These are phyloP conservation scores for Xiphorhynchus elegans DNA, from an alignment of 2,113 vertebrate species.

Conservation along the genomic window DNA sequence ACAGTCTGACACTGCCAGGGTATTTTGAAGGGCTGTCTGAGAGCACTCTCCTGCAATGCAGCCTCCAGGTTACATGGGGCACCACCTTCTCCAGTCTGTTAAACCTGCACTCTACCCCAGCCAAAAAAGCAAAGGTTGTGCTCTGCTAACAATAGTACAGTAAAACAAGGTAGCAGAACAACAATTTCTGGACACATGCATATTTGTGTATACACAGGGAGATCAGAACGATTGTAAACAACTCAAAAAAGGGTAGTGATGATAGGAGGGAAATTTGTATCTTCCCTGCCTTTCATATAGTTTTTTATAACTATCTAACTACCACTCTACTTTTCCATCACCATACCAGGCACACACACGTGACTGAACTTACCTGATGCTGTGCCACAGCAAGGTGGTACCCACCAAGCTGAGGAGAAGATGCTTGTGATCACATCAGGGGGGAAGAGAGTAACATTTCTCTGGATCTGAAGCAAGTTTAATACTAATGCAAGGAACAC, in stretches of 20 bases:
- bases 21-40: neutral
- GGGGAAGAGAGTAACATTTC: conserved; percentile 95
- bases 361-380: conserved; percentile 84
- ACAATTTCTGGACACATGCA: neutral
- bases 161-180: neutral
- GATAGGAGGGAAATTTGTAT: neutral
- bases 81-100: neutral
- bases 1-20: neutral
- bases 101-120: neutral
- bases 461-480: conserved; percentile 95
- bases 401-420: conserved; percentile 96
- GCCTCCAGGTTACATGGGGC: neutral
- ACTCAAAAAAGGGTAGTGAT: neutral
- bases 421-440: conserved; percentile 94
- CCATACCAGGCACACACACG: neutral
- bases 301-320: neutral
- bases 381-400: conserved; percentile 91
- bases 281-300: neutral
- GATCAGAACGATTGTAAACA: neutral
- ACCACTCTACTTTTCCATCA: neutral
- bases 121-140: neutral
- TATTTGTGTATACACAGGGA: accelerated
- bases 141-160: neutral
- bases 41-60: neutral
- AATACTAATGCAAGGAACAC: conserved; percentile 93